Evolutionary conservation across 2,888 invertebrate species (phyloP), one percentile per base, ranked within the genome.

Genomic region (Diaperis boleti): DNA sequence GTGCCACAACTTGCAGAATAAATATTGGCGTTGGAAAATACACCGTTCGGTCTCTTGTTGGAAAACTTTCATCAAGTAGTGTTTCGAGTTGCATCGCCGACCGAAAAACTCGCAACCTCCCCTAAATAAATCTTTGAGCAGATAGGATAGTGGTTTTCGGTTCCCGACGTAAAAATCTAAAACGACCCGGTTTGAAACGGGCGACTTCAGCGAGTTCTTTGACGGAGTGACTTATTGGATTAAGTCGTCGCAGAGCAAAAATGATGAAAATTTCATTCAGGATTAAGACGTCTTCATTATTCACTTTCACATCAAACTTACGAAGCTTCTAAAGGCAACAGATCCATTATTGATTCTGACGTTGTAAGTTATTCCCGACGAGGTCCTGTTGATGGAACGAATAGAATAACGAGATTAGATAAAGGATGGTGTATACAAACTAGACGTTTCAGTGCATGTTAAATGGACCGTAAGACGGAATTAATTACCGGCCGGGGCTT

Each of bases 281-380:
- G n/a, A n/a, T n/a, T n/a, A n/a, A n/a, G n/a, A n/a, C n/a, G n/a
- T n/a, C n/a, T n/a, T n/a, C n/a, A n/a, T n/a, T n/a, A n/a, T n/a
- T n/a, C n/a, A n/a, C n/a, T n/a, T n/a, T n/a, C n/a, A n/a, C n/a
- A n/a, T n/a, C n/a, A n/a, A n/a, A n/a, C n/a, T n/a, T n/a, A n/a
- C n/a, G n/a, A n/a, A n/a, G n/a, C n/a, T n/a, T n/a, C n/a, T n/a
- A n/a, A n/a, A 39, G 14, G 39, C 13, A 39, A 39, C 14, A 39
- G 10, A 3, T 39, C 14, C 39, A 39, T 39, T 39, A 39, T 39
- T 39, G 39, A 39, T 39, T 39, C 39, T n/a, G 14, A 39, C 14
- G 39, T 39, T 39, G 39, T 15, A 39, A 39, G 14, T 39, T 39
- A 39, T 39, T 39, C 39, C 13, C 14, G 14, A 39, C 13, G 14